Base-by-base conservation (phyloP, 92 coral and sea anemone species). In the Porites evermanni region DNA sequence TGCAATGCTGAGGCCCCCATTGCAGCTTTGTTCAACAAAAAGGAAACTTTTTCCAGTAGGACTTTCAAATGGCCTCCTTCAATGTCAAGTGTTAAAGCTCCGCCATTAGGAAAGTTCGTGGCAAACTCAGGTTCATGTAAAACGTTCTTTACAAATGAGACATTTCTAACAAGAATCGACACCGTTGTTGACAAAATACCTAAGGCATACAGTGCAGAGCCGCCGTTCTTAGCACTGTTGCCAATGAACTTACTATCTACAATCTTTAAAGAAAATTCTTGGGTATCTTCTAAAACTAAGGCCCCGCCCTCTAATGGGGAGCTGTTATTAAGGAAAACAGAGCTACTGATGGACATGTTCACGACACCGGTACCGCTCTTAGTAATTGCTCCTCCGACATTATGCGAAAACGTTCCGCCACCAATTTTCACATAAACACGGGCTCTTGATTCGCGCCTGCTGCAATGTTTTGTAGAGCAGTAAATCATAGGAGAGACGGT, bases 201-300 rank as follows among this genome's bases (percentile, higher is more conserved):
- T 19, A 63, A 32, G 1, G 44, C 29, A 67, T 63, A 78, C 21
- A 63, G 19, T 23, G 71, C 70, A 18, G 82, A 78, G 4, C 85
- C 85, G 4, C 70, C 76, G 75, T 53, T 67, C 56, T 12, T 67
- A 2, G 85, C 85, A 54, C 75, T 54, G 75, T 80, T 80, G 67
- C 53, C 53, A 7, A 67, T 32, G 67, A 80, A 80, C 21, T 16
- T 23, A 74, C 76, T 64, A 60, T 67, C 24, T 7, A 53, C 52
- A 29, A 80, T 68, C 0, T 67, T 50, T 3, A 80, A 6, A 58
- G 12, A 8, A 14, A 80, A 67, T 17, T 67, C 75, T 23, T 8
- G n/a, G 51, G 11, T 5, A 19, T 23, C 56, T 53, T 53, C 67
- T 26, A 80, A 26, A 8, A 80, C 26, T 53, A 80, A 8, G 47